Conservation (phyloP, 1,140 invertebrate genomes). For the Drepana arcuata region DNA sequence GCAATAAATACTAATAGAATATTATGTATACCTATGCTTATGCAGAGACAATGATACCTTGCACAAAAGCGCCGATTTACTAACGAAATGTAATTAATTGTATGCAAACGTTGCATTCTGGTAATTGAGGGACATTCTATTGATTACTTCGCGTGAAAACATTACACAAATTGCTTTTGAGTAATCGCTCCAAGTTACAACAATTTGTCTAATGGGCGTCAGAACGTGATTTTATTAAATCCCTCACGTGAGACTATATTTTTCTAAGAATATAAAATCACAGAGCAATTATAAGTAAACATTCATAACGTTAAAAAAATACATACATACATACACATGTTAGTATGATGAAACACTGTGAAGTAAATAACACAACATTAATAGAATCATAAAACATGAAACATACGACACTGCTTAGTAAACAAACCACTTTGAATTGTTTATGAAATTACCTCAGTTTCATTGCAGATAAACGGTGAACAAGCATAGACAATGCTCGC, state of each 20-base stretch:
- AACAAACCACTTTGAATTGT: no score
- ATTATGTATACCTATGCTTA: conserved; percentile 32
- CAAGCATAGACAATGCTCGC: no score
- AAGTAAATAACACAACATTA: no score
- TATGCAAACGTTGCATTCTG: conserved; percentile 39
- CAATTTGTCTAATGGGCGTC: conserved; percentile 48
- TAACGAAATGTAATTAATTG: conserved; percentile 34
- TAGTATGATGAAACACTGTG: conserved; percentile 8
- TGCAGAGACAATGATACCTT: conserved; percentile 22
- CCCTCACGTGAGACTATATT: conserved; percentile 17
- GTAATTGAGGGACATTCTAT: conserved; percentile 31
- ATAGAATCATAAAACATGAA: no score
- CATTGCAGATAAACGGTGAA: no score
- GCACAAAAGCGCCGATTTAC: conserved; percentile 36
- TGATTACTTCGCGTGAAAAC: conserved; percentile 44
- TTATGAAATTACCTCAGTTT: no score
- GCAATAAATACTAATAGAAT: conserved; percentile 25
- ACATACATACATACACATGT: no score
- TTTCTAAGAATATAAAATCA: conserved; percentile 14
- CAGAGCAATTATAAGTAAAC: conserved; percentile 18
- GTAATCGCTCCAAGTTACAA: conserved; percentile 32
- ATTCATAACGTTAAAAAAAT: no score
- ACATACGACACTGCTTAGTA: no score
- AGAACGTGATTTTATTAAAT: conserved; percentile 38
- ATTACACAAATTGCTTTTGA: conserved; percentile 49